phyloP scores from a whole-genome alignment of 2,797 vertebrate species.

The Ispidina lecontei region DNA sequence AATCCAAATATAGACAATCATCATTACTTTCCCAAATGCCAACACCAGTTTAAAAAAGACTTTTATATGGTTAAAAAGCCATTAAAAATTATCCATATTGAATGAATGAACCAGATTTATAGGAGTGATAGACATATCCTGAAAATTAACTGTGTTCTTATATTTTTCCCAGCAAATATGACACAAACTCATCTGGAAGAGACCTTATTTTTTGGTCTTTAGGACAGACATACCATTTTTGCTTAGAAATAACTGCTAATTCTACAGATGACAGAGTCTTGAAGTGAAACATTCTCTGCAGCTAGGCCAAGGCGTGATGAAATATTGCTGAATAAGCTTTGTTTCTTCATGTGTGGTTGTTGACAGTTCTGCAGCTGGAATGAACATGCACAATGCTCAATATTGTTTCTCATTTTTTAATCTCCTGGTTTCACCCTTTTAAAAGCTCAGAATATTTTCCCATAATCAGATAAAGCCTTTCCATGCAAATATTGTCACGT shows the following conservation, averaged over 20 bases:
- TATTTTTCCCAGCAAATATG: not conserved
- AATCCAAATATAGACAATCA: not conserved
- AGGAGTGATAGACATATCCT: not conserved
- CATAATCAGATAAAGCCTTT: conserved; percentile 51
- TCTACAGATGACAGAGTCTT: not conserved
- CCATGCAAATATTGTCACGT: conserved; percentile 54
- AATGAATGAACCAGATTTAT: not conserved
- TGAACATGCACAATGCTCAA: not conserved
- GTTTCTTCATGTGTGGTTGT: conserved; percentile 42
- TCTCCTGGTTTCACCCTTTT: not conserved
- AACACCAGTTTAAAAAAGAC: not conserved
- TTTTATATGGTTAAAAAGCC: not conserved
- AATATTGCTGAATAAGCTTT: conserved; percentile 53
- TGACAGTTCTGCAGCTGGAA: conserved; percentile 47
- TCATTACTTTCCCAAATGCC: not conserved
- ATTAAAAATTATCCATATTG: not conserved
- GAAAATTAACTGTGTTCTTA: not conserved
- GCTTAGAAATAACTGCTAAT: not conserved
- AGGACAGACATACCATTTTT: not conserved
- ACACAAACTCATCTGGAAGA: not conserved
- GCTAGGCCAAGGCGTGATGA: not conserved
- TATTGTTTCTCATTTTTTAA: conserved; percentile 53
- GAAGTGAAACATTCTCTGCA: not conserved
- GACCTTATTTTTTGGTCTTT: not conserved
- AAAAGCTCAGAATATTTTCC: conserved; percentile 38